Evolutionary conservation across 2,113 vertebrate genomes (phyloP).

Genomic region (Heterocephalus glaber): DNA sequence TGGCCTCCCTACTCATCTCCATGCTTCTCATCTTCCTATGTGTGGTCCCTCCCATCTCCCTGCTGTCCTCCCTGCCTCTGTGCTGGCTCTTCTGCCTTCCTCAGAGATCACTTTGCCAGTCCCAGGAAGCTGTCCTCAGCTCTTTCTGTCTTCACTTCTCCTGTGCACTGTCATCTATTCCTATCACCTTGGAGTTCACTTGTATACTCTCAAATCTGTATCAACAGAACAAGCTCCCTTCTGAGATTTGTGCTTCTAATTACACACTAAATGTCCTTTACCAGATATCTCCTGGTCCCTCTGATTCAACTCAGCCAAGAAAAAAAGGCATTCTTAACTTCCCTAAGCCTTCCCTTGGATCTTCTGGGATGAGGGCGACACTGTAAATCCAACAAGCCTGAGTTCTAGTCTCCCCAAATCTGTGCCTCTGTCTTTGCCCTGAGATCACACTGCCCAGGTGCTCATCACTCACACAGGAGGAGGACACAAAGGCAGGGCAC

Average conservation of each 20-base stretch:
- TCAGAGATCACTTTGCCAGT: no score
- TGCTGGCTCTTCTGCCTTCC: background rate
- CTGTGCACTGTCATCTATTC: rapidly evolving
- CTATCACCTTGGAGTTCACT: background rate
- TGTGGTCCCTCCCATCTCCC: background rate
- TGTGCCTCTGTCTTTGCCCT: rapidly evolving
- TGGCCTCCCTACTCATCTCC: no score
- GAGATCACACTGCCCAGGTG: background rate
- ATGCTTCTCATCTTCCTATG: no score
- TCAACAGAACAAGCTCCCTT: background rate
- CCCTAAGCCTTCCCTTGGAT: no score
- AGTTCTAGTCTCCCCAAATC: no score
- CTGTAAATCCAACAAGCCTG: no score
- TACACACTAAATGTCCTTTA: background rate
- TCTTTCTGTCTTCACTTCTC: background rate
- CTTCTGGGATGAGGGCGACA: background rate
- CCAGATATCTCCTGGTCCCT: background rate
- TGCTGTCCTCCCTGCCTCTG: background rate
- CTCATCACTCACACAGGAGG: background rate
- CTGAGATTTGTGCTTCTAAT: background rate
- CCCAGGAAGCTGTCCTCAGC: no score
- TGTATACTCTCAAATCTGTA: rapidly evolving
- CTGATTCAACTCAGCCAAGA: background rate
- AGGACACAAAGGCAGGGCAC: no score
- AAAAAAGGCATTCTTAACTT: rapidly evolving